Evolutionary conservation across 2,797 vertebrate genomes (phyloP), one percentile per base, ranked within the genome.

Genomic region (Syndactyla subalaris): DNA sequence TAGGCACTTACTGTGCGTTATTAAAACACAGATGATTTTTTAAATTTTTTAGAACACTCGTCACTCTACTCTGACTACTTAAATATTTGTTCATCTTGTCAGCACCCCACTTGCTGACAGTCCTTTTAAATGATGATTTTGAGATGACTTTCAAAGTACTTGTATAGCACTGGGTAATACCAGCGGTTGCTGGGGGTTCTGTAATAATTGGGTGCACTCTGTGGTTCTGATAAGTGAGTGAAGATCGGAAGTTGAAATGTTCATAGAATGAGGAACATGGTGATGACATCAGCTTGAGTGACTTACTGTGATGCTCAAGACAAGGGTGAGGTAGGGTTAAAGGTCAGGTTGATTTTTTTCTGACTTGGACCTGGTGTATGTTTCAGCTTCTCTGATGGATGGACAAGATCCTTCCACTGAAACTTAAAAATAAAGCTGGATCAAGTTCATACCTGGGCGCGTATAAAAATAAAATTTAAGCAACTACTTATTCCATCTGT

Each of bases 11-110:
- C 92, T 91, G 78, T 79, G 96, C 16, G 0, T 89, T 95, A 85
- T 39, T 94, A 66, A 91, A 92, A 87, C 52, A 76, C 93, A 85
- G 89, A 89, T 95, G 85, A 63, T n/a, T 92, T 94, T 85, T 54
- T 75, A 82, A 89, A 71, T 85, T 93, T 82, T 94, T 52, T 94
- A 63, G 59, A 95, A 62, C 14, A 24, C 14, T 89, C 0, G 0
- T 74, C 65, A 48, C 29, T 51, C 19, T 79, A 49, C 63, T 82
- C 29, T 70, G 48, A 66, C 71, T 91, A 38, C 46, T 85, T 89
- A 92, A 95, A 94, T 92, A 93, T 93, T 94, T 88, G 79, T 74
- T 95, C 39, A 74, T 85, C 67, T 72, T 79, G 46, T 79, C 79
- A 95, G 65, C 75, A 70, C 49, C 59, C 57, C n/a, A 17, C 61